These are phyloP conservation scores for Monopis laevigella DNA, from an alignment of 2,888 invertebrate species.

Conservation along the genomic window DNA sequence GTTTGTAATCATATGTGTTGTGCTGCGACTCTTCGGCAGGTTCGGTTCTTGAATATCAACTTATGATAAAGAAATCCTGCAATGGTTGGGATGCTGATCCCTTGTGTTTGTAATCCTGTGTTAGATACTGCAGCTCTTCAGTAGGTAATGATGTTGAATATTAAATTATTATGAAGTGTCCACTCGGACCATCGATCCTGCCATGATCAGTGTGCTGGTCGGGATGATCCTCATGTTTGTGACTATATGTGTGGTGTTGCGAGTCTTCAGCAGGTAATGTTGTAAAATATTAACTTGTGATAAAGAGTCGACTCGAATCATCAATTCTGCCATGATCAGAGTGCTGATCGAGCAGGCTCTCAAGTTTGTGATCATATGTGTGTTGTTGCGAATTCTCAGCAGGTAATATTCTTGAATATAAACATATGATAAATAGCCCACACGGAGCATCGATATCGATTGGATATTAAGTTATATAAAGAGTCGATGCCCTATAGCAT, in stretches of 20 bases:
- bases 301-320: conserved; percentile 71
- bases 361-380: conserved; percentile 94
- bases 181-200: conserved; percentile 81
- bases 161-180: too few relatives aligned
- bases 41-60: conserved; percentile 57
- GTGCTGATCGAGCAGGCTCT: conserved; percentile 90
- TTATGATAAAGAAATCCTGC: too few relatives aligned
- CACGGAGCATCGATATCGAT: too few relatives aligned
- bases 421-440: too few relatives aligned
- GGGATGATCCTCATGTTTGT: conserved; percentile 94
- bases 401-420: too few relatives aligned
- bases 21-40: conserved; percentile 92
- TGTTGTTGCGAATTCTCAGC: conserved; percentile 90
- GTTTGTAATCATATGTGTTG: conserved; percentile 94
- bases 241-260: conserved; percentile 90
- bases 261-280: conserved; percentile 94
- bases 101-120: conserved; percentile 95
- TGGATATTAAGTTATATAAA: too few relatives aligned
- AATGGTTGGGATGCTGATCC: conserved; percentile 89
- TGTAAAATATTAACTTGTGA: too few relatives aligned
- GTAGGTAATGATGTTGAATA: conserved; percentile 81
- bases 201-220: conserved; percentile 90
- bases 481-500: too few relatives aligned
- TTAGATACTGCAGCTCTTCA: conserved; percentile 89
- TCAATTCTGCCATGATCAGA: conserved; percentile 92